A percentile compares a stretch with the other conserved stretches of the same genome.
Conservation (phyloP, 2,113 vertebrate genomes). For the Cryptotis parvus region DNA sequence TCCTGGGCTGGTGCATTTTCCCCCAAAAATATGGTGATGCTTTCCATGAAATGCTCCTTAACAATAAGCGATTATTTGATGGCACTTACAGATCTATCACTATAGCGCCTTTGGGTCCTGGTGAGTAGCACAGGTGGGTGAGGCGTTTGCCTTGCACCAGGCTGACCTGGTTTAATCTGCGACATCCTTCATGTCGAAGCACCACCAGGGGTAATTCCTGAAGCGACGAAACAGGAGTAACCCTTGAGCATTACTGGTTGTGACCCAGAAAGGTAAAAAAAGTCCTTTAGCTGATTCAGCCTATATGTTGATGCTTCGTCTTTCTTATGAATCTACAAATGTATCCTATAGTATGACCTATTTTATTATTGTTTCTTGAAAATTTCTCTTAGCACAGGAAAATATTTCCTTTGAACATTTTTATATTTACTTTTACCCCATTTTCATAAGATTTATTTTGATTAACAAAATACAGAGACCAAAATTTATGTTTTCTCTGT, state of each 20-base stretch:
- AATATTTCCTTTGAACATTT: conserved; percentile 34
- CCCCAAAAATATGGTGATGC: conserved; percentile 17
- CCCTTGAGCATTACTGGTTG: too few species aligned
- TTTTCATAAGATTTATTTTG: conserved; percentile 38
- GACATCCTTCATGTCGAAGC: too few species aligned
- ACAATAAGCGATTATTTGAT: conserved; percentile 22
- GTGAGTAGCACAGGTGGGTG: too few species aligned
- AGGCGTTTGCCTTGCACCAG: too few species aligned
- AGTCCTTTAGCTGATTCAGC: neutral
- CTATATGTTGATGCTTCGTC: conserved; percentile 36
- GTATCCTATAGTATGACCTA: neutral
- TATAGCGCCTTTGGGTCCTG: too few species aligned
- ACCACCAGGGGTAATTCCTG: too few species aligned
- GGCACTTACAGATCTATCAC: neutral
- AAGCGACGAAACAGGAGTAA: too few species aligned
- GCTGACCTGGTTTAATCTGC: too few species aligned
- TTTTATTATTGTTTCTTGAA: conserved; percentile 29
- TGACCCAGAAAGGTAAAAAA: too few species aligned
- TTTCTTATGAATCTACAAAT: neutral
- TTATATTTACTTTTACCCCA: neutral
- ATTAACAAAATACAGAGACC: neutral
- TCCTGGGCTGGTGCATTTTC: conserved; percentile 2
- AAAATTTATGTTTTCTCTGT: neutral
- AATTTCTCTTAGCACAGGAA: conserved; percentile 27
- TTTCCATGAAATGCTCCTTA: conserved; percentile 44